Evolutionary conservation across 2,797 vertebrate genomes (phyloP), one percentile per base, ranked within the genome.

Genomic region (Apogon hyalosoma): DNA sequence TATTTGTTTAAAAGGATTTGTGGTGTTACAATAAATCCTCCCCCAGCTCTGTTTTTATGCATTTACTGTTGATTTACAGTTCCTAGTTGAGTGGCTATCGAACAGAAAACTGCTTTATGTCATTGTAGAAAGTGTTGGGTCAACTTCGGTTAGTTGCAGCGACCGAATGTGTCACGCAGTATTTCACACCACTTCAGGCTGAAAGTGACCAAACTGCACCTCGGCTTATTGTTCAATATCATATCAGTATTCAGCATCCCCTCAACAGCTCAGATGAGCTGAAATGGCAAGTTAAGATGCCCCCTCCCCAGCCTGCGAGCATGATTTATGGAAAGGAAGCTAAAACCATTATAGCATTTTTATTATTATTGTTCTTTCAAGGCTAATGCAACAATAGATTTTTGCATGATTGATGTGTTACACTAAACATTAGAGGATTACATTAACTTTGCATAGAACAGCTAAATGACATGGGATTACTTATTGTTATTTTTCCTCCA

Each of bases 341-440:
- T 87, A 90, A 92, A 92, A 93, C 92, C 92, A 94, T 94, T 94
- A 94, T 92, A 94, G 93, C 92, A 90, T 94, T 94, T 94, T 94
- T 95, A 94, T 94, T 95, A 94, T 94, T 94, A 94, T 94, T 94
- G 93, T 94, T 94, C 92, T 94, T 95, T 93, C 94, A 94, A 93
- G 93, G 93, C 93, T 94, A 94, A 94, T 94, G 94, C 92, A 94
- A 94, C 94, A 94, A 95, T 94, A 93, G 93, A 94, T 94, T 94
- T 94, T 94, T 94, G 91, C 91, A 92, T 94, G 94, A 95, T 94
- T 94, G 93, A 94, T 94, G 93, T 19, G 86, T 92, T 91, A 93
- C 92, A 94, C 92, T 93, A 94, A 94, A 94, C 94, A 95, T 94
- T 94, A 95, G 92, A 87, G 88, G 93, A 94, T 94, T 95, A 92